A percentile compares a stretch with the other conserved stretches of the same genome.
phyloP scores from a whole-genome alignment of 2,797 vertebrate species.

The Gallirallus australis region DNA sequence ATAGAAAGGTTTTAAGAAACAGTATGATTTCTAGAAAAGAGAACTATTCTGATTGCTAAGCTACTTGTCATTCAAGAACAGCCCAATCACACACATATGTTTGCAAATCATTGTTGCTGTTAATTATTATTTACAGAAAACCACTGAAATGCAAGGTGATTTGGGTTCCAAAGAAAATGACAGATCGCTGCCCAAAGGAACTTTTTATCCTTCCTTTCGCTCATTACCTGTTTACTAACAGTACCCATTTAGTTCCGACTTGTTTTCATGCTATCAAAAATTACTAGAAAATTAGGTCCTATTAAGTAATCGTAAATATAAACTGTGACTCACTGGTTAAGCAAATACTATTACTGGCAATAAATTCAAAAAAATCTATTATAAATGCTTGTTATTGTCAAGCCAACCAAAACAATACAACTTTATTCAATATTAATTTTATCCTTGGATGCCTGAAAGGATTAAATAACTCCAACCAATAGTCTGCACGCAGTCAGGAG shows the following conservation, averaged over 20 bases:
- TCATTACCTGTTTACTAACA: conserved; percentile 63
- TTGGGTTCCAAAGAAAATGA: conserved; percentile 47
- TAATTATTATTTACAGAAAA: conserved; percentile 65
- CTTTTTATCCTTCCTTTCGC: conserved; percentile 25
- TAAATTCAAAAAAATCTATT: conserved; percentile 57
- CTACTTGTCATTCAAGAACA: conserved; percentile 31
- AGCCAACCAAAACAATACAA: conserved; percentile 45
- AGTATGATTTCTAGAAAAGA: neutral
- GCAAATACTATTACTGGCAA: conserved; percentile 48
- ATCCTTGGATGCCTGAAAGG: neutral
- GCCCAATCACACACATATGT: conserved; percentile 17
- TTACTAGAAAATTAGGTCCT: conserved; percentile 66
- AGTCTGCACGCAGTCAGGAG: neutral
- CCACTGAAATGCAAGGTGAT: conserved; percentile 16
- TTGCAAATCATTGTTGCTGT: conserved; percentile 60
- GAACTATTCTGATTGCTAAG: conserved; percentile 11
- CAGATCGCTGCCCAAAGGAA: neutral
- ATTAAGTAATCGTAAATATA: conserved; percentile 68
- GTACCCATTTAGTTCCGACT: neutral
- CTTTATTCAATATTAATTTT: conserved; percentile 48
- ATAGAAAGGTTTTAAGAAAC: conserved; percentile 25
- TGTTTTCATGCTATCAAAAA: conserved; percentile 60
- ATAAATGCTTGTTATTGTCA: conserved; percentile 41
- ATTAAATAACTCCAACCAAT: conserved; percentile 17
- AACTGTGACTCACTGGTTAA: conserved; percentile 66